Conservation (phyloP, 2,797 vertebrate genomes). For the Channa striata region DNA sequence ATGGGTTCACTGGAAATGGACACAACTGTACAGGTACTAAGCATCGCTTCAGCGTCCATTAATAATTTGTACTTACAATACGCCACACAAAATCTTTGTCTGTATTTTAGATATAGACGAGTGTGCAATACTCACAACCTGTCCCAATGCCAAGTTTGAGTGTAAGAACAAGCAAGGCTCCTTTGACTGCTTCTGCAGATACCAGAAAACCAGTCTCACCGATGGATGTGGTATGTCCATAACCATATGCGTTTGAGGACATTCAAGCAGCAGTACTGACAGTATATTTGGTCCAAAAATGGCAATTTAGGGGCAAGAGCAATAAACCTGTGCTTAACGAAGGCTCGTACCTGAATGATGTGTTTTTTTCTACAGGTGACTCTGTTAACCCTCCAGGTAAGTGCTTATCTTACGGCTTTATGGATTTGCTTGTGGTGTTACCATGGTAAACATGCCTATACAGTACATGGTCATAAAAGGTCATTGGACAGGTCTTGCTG, state of each 20-base stretch:
- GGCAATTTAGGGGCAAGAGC: neutral
- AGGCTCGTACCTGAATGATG: constrained; percentile 11
- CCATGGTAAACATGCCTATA: constrained; percentile 21
- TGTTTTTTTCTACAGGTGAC: constrained; percentile 80
- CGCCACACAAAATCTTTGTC: constrained; percentile 4
- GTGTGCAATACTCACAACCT: constrained; percentile 78
- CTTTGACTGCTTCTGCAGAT: constrained; percentile 82
- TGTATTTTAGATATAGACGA: constrained; percentile 83
- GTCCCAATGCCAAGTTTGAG: constrained; percentile 86
- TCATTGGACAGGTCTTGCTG: constrained; percentile 26
- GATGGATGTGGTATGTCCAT: constrained; percentile 82
- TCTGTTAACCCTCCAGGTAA: constrained; percentile 88
- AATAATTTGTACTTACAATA: neutral
- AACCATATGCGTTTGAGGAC: neutral
- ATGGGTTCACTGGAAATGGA: constrained; percentile 83
- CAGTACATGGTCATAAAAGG: constrained; percentile 8
- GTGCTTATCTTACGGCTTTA: constrained; percentile 8
- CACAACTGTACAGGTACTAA: constrained; percentile 83
- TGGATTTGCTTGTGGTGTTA: constrained; percentile 5
- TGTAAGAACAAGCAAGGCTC: constrained; percentile 85
- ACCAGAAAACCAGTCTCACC: constrained; percentile 66
- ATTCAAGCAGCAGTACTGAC: neutral
- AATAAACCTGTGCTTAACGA: neutral
- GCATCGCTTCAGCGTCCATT: neutral
- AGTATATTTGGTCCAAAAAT: neutral